A percentile compares a stretch with the other conserved stretches of the same genome.
Conservation (phyloP, 2,113 vertebrate species). For the Gadus chalcogrammus region DNA sequence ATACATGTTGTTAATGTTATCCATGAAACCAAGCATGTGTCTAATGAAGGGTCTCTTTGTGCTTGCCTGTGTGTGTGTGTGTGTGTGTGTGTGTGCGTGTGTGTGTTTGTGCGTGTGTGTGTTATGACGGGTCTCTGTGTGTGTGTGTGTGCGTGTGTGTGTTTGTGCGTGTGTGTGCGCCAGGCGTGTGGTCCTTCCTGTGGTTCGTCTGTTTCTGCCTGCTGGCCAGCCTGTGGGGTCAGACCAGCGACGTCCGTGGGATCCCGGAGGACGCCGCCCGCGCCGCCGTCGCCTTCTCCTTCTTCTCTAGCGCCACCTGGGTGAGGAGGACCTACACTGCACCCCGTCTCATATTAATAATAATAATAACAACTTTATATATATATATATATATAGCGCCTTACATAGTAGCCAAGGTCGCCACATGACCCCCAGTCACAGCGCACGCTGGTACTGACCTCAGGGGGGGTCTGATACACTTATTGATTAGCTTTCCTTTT, state of each 20-base stretch:
- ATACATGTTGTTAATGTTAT: not conserved
- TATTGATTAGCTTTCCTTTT: not conserved
- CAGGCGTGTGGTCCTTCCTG: conserved; percentile 86
- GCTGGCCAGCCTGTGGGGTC: conserved; percentile 83
- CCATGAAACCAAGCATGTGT: not conserved
- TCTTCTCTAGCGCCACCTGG: conserved; percentile 93
- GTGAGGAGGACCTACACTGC: conserved; percentile 65
- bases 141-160: conserved; percentile 28
- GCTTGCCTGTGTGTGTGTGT: not conserved
- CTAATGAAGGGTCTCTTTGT: not conserved
- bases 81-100: not conserved
- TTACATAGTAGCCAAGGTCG: not conserved
- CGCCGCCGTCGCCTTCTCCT: conserved; percentile 84
- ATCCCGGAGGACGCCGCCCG: conserved; percentile 74
- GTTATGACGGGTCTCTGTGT: conserved; percentile 6
- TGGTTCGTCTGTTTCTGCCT: conserved; percentile 93
- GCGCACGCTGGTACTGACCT: not conserved
- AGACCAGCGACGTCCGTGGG: accelerated
- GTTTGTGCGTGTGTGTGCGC: conserved; percentile 29
- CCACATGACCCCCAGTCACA: not conserved
- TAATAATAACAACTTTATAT: too few relatives aligned
- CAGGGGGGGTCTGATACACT: not conserved
- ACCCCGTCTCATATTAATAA: not conserved
- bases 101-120: too few relatives aligned
- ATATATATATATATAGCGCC: not conserved